Conservation (phyloP, 2,888 invertebrate genomes). For the Stenolophus ochropezus region DNA sequence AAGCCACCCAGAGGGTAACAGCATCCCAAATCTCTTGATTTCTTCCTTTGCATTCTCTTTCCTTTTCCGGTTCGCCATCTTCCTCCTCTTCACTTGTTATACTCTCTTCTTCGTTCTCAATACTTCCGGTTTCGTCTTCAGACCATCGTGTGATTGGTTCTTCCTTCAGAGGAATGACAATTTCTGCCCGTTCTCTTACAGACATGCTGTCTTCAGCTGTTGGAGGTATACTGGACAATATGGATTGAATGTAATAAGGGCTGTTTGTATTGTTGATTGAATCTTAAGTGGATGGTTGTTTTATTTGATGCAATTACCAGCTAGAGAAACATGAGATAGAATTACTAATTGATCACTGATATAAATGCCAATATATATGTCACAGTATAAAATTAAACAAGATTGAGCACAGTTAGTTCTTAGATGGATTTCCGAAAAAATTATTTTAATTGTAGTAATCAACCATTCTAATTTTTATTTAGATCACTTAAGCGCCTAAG, state of each 20-base stretch:
- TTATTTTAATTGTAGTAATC: no score
- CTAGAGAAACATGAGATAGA: not conserved
- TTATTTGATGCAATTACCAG: conserved; percentile 23
- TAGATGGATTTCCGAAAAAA: no score
- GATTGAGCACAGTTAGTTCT: no score
- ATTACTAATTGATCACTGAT: conserved; percentile 8
- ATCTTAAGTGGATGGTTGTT: conserved; percentile 14
- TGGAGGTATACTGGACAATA: not conserved
- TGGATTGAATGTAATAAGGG: conserved; percentile 2
- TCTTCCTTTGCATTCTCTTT: conserved; percentile 62
- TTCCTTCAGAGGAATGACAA: not conserved
- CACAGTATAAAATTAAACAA: no score
- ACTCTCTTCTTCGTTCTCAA: conserved; percentile 48
- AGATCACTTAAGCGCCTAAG: no score
- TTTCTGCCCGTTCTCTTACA: conserved; percentile 66
- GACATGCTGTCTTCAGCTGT: conserved; percentile 15
- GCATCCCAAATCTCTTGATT: conserved; percentile 71
- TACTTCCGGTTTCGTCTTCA: conserved; percentile 75
- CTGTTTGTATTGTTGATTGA: conserved; percentile 14
- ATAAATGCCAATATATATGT: no score
- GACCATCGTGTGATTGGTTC: conserved; percentile 69
- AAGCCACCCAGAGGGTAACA: conserved; percentile 65
- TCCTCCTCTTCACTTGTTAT: conserved; percentile 50
- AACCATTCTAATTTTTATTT: no score
- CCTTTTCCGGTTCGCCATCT: conserved; percentile 42